A percentile compares a stretch with the other conserved stretches of the same genome.
These are phyloP conservation scores for Rhinopomastus cyanomelas DNA, from an alignment of 2,113 vertebrate genomes.

Conservation along the genomic window DNA sequence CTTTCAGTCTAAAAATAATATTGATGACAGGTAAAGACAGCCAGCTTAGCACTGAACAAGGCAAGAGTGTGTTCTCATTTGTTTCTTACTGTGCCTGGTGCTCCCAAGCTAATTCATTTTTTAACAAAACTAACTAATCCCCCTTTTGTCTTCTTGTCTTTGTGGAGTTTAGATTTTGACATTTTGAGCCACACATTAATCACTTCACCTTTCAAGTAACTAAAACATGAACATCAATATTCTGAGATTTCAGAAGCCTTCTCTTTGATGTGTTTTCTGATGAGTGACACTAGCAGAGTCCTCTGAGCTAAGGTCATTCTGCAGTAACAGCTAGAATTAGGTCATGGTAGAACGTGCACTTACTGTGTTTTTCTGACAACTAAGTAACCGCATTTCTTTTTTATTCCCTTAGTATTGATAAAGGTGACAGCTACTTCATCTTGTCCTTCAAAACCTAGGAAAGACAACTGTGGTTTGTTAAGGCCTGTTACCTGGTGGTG, in stretches of 20 bases:
- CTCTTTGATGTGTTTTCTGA: background rate
- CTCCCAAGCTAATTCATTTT: background rate
- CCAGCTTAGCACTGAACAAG: background rate
- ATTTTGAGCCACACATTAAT: background rate
- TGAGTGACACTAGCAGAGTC: background rate
- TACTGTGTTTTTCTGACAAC: background rate
- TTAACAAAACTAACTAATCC: background rate
- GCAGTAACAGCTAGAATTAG: background rate
- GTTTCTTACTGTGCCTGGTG: background rate
- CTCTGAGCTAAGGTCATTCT: background rate
- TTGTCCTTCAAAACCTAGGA: background rate
- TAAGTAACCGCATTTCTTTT: background rate
- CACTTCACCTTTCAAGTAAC: background rate
- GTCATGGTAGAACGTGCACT: background rate
- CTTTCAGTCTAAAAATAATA: background rate
- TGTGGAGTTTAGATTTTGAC: constrained; percentile 15
- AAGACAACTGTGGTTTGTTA: background rate
- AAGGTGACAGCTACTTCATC: background rate
- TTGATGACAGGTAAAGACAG: background rate
- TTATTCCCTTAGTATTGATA: background rate
- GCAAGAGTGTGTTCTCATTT: background rate
- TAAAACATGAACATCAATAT: background rate
- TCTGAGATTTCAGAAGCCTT: constrained; percentile 10
- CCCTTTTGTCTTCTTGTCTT: background rate
- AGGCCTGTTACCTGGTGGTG: background rate